Evolutionary conservation across 2,113 vertebrate species (phyloP), one percentile per base, ranked within the genome.

Genomic region (Vicugna pacos): DNA sequence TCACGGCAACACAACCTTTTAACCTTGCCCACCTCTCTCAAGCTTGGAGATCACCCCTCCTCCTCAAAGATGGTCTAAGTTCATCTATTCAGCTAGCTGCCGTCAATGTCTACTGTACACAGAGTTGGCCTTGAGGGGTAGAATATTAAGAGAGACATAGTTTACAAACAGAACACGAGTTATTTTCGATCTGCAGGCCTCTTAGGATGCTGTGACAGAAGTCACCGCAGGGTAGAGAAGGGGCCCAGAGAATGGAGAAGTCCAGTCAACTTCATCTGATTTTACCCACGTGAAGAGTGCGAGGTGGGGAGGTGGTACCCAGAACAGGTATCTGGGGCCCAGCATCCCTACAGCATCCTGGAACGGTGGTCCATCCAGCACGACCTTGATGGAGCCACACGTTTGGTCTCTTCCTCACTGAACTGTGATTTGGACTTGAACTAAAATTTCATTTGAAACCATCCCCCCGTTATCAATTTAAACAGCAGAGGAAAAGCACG

Each of bases 311-410:
- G 22, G 38, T 42, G 12, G 30, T 1, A 62, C 2, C 16, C 4
- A 60, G 19, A 22, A 19, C 58, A n/a, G 8, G 15, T 35, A 3
- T 1, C 4, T 12, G 28, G 7, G 6, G 7, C 14, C 12, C n/a
- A 32, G 26, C 12, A 91, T 5, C 17, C 35, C 62, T 58, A 14
- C n/a, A 16, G 8, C 4, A 10, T 62, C 72, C 13, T 58, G 6
- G 70, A 94, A 3, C 52, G 4, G 2, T 52, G 8, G 3, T 5
- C 7, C 11, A n/a, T 48, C 28, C 24, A 56, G 12, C 20, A 8
- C 4, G 48, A 28, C 3, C 2, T 7, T 7, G 0, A 3, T 3
- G 48, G 1, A 80, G 8, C 0, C 30, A 70, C 12, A 14, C 19
- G 2, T 12, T 56, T 52, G 28, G 10, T 64, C 16, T 7, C 65